Evolutionary conservation across 2,113 vertebrate genomes (phyloP), one percentile per base, ranked within the genome.

Genomic region (Aegypius monachus): DNA sequence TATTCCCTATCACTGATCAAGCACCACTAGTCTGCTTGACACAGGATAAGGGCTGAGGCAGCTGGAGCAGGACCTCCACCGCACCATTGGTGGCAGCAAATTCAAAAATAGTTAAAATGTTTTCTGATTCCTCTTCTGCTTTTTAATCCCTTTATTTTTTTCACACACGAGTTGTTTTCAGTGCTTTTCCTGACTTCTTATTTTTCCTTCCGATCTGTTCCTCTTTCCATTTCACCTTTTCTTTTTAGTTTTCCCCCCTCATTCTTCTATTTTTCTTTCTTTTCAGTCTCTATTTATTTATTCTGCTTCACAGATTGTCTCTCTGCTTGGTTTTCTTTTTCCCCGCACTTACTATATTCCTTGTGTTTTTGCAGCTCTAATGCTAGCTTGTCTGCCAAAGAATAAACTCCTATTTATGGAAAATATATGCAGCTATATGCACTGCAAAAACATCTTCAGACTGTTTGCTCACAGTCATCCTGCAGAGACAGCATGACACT

Each of bases 331-430:
- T 81, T 95, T 94, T 95, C 97, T 91, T 95, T 96, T 96, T 78
- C 71, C 71, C 58, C 0, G 84, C 84, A 62, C 95, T 97, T 95
- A 89, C 83, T 96, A 87, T 93, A 91, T 77, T 94, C 86, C 55
- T 11, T 79, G 74, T 95, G 86, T 81, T 94, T 96, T 85, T 94
- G 81, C 93, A 94, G 82, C 86, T 92, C 93, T 95, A 89, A 94
- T 92, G 91, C 95, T 92, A 53, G 86, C 77, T 94, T 82, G 95
- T 96, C 96, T 97, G 95, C 95, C 93, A 96, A 95, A 96, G 97
- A 95, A 91, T 95, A 97, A 96, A 94, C 86, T 96, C 89, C 97
- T 97, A 95, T 96, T 97, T 97, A 93, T 96, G 95, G 96, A 67
- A 96, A 97, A 96, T 96, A 77, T 86, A 95, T 97, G 93, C 97